Conservation (phyloP, 2,888 invertebrate species). For the Drosophila birchii region DNA sequence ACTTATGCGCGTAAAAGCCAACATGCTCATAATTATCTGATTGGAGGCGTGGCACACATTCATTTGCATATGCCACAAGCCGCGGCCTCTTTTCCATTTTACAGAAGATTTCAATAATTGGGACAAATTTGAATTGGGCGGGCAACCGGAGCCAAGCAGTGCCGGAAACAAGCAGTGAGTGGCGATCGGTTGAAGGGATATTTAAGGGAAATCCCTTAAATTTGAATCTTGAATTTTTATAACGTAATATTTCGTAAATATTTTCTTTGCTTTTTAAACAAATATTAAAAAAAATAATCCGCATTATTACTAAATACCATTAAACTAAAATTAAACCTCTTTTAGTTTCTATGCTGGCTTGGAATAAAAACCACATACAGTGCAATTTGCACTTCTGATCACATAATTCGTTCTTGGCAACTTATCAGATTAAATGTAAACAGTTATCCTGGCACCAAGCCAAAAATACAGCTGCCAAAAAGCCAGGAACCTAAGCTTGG, state of each 20-base stretch:
- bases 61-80: constrained; percentile 58
- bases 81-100: constrained; percentile 1
- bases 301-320: not conserved
- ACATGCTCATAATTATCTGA: constrained; percentile 49
- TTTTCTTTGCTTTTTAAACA: not conserved
- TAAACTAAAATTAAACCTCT: not conserved
- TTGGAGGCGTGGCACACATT: constrained; percentile 54
- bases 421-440: constrained; percentile 14
- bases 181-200: constrained; percentile 3
- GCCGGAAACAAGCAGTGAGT: constrained; percentile 2
- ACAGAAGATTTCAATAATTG: constrained; percentile 6
- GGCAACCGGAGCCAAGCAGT: constrained; percentile 1
- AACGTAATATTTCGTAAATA: not conserved
- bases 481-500: constrained; percentile 3
- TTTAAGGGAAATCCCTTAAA: not conserved
- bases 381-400: not conserved
- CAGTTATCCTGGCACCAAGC: constrained; percentile 5
- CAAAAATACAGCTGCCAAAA: constrained; percentile 4
- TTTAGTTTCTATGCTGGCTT: not conserved
- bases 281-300: not conserved
- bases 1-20: constrained; percentile 56
- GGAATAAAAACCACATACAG: not conserved
- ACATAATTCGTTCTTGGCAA: constrained; percentile 15
- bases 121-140: constrained; percentile 14
- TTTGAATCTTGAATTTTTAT: not conserved